phyloP scores from a whole-genome alignment of 2,888 invertebrate species.

The Blastobasis lacticolella region DNA sequence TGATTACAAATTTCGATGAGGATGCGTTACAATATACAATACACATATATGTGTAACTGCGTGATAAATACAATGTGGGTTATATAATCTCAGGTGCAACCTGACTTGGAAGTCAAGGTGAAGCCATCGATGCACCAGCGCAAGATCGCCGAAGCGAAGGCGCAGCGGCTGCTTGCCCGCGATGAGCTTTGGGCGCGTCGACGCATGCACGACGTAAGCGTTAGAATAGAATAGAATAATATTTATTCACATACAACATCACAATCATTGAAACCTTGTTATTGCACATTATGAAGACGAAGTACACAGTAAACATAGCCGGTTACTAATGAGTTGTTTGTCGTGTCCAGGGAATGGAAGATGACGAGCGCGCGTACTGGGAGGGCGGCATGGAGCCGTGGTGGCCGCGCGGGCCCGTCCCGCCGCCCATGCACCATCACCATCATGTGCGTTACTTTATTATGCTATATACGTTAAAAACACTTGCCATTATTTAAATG shows the following conservation, averaged over 20 bases:
- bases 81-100: constrained; percentile 69
- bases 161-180: constrained; percentile 83
- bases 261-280: no score
- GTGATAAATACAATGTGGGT: no score
- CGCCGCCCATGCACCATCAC: constrained; percentile 49
- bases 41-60: no score
- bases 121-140: constrained; percentile 91
- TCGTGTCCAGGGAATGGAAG: constrained; percentile 73
- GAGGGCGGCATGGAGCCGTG: constrained; percentile 83
- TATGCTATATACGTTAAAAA: no score
- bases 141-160: constrained; percentile 88
- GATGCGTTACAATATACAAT: constrained; percentile 15
- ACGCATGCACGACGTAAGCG: constrained; percentile 73
- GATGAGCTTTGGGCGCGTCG: constrained; percentile 80
- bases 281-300: no score
- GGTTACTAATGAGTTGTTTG: no score
- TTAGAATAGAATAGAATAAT: no score
- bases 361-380: constrained; percentile 90
- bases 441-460: constrained; percentile 31
- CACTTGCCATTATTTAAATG: no score
- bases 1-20: constrained; percentile 62
- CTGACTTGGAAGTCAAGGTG: constrained; percentile 95
- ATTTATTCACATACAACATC: no score
- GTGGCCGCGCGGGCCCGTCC: constrained; percentile 65
- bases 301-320: no score